Evolutionary conservation across 2,113 vertebrate species (phyloP).

Genomic region (Smithornis capensis): DNA sequence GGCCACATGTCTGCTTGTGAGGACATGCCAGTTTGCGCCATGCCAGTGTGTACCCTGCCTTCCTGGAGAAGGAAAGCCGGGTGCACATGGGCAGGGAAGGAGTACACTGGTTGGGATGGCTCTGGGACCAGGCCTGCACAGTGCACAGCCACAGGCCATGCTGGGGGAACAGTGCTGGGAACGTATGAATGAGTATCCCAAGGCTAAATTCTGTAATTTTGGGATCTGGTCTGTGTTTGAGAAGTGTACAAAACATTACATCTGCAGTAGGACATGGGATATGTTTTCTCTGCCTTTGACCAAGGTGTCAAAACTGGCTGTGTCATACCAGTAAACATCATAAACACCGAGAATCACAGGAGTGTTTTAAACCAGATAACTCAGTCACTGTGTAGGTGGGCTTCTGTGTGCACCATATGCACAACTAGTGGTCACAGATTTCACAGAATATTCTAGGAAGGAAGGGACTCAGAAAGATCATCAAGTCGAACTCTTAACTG

Average conservation of each 20-base stretch:
- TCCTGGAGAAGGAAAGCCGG: background rate
- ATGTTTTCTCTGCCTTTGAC: fast-evolving
- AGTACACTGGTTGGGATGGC: fast-evolving
- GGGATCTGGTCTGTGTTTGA: background rate
- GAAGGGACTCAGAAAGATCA: background rate
- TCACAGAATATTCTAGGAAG: background rate
- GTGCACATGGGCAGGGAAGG: fast-evolving
- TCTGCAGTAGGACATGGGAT: background rate
- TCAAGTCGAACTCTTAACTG: background rate
- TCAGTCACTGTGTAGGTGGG: background rate
- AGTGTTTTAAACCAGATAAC: background rate
- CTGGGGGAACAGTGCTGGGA: fast-evolving
- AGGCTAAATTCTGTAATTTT: background rate
- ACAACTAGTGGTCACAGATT: background rate
- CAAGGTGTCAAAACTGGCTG: background rate
- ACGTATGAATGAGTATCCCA: fast-evolving
- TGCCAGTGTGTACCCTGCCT: background rate
- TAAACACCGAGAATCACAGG: background rate
- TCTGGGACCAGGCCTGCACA: background rate
- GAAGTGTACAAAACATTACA: background rate
- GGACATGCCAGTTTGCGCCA: fast-evolving
- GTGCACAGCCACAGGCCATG: background rate
- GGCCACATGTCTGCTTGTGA: fast-evolving
- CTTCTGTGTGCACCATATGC: background rate
- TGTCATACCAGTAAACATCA: background rate